Percentiles rank a stretch among this genome's conserved stretches.
These are phyloP conservation scores for Silurus aristotelis DNA, from an alignment of 2,797 vertebrate species.

Conservation along the genomic window DNA sequence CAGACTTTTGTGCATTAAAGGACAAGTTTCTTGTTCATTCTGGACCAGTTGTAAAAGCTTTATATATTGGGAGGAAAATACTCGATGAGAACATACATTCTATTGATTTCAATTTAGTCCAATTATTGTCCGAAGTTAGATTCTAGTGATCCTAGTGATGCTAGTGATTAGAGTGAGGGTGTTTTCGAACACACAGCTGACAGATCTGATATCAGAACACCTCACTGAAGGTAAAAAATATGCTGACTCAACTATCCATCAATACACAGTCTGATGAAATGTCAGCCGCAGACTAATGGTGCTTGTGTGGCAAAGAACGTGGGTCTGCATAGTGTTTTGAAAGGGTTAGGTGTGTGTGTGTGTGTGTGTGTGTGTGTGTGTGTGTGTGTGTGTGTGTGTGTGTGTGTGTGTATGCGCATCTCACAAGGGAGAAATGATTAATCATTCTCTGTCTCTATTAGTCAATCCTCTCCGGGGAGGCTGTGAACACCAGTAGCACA, in stretches of 20 bases:
- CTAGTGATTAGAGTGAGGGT: not conserved
- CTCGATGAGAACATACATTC: not conserved
- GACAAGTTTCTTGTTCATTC: not conserved
- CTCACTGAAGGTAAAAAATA: constrained; percentile 30
- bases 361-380: constrained; percentile 20
- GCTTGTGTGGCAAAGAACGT: constrained; percentile 38
- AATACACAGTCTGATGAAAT: constrained; percentile 50
- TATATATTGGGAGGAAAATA: not conserved
- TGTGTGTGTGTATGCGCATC: not conserved
- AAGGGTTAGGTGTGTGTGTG: constrained; percentile 42
- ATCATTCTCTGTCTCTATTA: constrained; percentile 58
- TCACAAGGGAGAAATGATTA: constrained; percentile 55
- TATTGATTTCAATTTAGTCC: not conserved
- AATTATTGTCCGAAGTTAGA: not conserved
- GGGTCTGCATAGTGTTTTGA: constrained; percentile 35
- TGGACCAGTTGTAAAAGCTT: not conserved
- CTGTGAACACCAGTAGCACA: constrained; percentile 51
- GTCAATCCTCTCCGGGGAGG: constrained; percentile 55
- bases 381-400: not conserved
- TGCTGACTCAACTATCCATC: constrained; percentile 55
- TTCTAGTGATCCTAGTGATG: not conserved
- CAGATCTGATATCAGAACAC: constrained; percentile 18
- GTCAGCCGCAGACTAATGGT: constrained; percentile 30
- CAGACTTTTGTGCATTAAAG: not conserved
- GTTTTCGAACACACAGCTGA: constrained; percentile 26